Percentiles rank a stretch among this genome's conserved stretches.
phyloP scores from a whole-genome alignment of 2,888 invertebrate genomes.

The Apeira syringaria region DNA sequence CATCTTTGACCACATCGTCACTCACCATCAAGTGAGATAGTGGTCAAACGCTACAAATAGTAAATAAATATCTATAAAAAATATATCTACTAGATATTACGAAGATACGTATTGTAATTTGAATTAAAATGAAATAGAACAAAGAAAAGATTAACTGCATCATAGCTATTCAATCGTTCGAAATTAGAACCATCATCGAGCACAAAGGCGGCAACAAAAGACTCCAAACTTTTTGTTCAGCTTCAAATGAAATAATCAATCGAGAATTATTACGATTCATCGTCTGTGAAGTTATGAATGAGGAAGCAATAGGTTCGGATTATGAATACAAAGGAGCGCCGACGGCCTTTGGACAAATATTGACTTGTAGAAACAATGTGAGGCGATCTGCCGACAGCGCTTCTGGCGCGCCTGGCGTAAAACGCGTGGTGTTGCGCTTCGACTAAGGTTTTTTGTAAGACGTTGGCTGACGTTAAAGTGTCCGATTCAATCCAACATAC shows the following conservation, averaged over 20 bases:
- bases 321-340: slow-evolving; percentile 71
- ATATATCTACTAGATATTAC: too few species aligned
- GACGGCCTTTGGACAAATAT: slow-evolving; percentile 78
- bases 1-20: too few species aligned
- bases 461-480: slow-evolving; percentile 60
- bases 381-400: slow-evolving; percentile 37
- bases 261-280: slow-evolving; percentile 79
- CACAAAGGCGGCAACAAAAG: slow-evolving; percentile 63
- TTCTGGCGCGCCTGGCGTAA: slow-evolving; percentile 46
- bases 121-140: slow-evolving; percentile 36
- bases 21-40: too few species aligned
- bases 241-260: slow-evolving; percentile 74
- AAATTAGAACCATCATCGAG: slow-evolving; percentile 58
- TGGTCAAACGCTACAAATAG: too few species aligned
- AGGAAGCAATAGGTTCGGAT: slow-evolving; percentile 70
- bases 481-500: slow-evolving; percentile 29
- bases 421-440: too few species aligned
- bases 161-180: slow-evolving; percentile 42
- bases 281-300: slow-evolving; percentile 62
- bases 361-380: slow-evolving; percentile 79
- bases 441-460: slow-evolving; percentile 39
- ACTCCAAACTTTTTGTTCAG: slow-evolving; percentile 63
- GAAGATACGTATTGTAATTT: too few species aligned
- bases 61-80: too few species aligned
- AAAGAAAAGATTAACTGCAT: slow-evolving; percentile 59